phyloP scores from a whole-genome alignment of 2,797 vertebrate species.

The Rhabdophis nuchalis region DNA sequence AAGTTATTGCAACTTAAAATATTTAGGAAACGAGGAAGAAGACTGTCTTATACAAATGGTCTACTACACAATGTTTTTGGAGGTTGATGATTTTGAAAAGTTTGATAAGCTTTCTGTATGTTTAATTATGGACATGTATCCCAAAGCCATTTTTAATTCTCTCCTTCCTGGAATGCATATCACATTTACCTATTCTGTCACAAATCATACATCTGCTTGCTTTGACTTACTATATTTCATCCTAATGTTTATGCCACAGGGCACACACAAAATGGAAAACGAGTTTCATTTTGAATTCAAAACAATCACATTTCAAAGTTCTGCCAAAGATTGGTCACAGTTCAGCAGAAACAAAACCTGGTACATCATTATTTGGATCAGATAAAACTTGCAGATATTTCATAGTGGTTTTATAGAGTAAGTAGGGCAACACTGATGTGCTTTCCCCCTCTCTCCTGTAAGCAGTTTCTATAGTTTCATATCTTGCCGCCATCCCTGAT shows the following conservation, averaged over 20 bases:
- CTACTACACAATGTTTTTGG: neutral
- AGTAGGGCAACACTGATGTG: neutral
- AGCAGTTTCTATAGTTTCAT: neutral
- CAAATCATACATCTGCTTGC: slow-evolving; percentile 46
- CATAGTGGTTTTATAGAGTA: neutral
- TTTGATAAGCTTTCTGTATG: slow-evolving; percentile 51
- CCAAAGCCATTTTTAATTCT: slow-evolving; percentile 43
- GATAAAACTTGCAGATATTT: neutral
- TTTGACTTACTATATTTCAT: slow-evolving; percentile 27
- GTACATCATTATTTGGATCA: neutral
- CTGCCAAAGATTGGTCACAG: neutral
- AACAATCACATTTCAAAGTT: neutral
- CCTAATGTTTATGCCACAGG: neutral
- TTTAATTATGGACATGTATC: slow-evolving; percentile 48
- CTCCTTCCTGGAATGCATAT: slow-evolving; percentile 25
- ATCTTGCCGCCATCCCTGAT: neutral
- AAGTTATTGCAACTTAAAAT: neutral
- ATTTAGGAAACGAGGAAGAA: neutral
- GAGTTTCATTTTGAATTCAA: neutral
- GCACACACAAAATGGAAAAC: neutral
- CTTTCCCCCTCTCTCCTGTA: neutral
- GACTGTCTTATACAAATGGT: neutral
- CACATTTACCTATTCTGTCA: slow-evolving; percentile 52
- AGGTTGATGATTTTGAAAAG: slow-evolving; percentile 27
- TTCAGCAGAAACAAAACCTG: neutral